Conservation (phyloP, 2,888 invertebrate species). For the Pemphredon lugubris region DNA sequence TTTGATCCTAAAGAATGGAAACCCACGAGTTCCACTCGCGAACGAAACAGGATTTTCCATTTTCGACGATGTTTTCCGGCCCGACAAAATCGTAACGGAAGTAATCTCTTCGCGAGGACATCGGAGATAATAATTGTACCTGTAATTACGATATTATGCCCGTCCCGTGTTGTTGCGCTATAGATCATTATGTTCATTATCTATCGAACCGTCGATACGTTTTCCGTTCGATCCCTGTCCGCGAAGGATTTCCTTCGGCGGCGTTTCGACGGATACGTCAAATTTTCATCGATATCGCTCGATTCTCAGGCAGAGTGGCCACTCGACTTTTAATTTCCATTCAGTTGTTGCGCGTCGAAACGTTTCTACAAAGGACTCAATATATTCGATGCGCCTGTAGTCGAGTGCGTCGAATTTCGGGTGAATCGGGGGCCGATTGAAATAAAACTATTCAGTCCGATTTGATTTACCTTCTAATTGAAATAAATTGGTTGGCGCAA, state of each 20-base stretch:
- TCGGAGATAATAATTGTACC: constrained; percentile 3
- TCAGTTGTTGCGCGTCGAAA: neutral
- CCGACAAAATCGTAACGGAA: neutral
- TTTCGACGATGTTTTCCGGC: neutral
- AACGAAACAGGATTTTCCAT: neutral
- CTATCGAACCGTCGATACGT: too few relatives aligned
- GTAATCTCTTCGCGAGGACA: neutral
- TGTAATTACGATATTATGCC: constrained; percentile 3
- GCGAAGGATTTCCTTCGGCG: too few relatives aligned
- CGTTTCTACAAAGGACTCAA: neutral
- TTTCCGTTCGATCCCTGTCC: neutral
- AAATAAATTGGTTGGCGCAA: neutral
- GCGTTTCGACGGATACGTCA: too few relatives aligned
- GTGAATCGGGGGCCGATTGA: neutral
- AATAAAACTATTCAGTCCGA: neutral
- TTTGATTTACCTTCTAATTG: neutral
- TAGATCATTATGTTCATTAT: neutral
- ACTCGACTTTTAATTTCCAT: neutral
- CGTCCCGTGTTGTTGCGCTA: neutral
- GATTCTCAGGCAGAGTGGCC: too few relatives aligned
- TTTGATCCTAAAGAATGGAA: neutral
- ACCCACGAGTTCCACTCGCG: neutral
- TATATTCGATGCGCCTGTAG: neutral
- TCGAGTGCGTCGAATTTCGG: constrained; percentile 1
- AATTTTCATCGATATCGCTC: too few relatives aligned